Evolutionary conservation across 2,113 vertebrate genomes (phyloP).

Genomic region (Indicator maculatus): DNA sequence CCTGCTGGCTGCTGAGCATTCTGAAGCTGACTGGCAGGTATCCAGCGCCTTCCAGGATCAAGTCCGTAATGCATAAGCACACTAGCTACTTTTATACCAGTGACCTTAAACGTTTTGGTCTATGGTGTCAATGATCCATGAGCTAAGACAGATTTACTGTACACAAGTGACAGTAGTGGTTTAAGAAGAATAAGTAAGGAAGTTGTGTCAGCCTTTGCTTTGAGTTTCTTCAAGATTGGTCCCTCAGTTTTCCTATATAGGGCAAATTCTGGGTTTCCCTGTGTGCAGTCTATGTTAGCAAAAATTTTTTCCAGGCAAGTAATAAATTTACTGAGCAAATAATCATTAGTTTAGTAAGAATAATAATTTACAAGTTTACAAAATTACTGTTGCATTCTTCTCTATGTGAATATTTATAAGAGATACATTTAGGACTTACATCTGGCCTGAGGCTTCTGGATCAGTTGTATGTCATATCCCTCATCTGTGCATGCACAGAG

Average conservation of each 20-base stretch:
- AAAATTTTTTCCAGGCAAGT: neutral
- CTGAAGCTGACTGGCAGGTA: neutral
- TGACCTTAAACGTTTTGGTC: neutral
- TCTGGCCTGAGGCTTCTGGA: neutral
- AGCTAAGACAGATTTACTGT: conserved; percentile 25
- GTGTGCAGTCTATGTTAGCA: neutral
- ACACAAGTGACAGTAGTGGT: neutral
- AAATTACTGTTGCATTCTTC: neutral
- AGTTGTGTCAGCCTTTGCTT: conserved; percentile 11
- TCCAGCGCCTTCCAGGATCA: neutral
- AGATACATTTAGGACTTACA: neutral
- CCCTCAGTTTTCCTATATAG: neutral
- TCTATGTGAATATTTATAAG: neutral
- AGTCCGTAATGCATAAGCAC: neutral
- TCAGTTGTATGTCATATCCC: neutral
- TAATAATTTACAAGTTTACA: neutral
- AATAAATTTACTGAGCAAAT: neutral
- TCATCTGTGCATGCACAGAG: neutral
- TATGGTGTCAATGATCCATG: conserved; percentile 21
- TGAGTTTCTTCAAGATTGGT: neutral
- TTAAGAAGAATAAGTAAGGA: conserved; percentile 10
- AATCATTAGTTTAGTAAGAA: neutral
- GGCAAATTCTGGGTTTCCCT: neutral
- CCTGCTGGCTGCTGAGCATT: neutral
- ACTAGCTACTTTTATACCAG: neutral